Evolutionary conservation across 2,113 vertebrate species (phyloP), one percentile per base, ranked within the genome.

Genomic region (Tringa solitaria): DNA sequence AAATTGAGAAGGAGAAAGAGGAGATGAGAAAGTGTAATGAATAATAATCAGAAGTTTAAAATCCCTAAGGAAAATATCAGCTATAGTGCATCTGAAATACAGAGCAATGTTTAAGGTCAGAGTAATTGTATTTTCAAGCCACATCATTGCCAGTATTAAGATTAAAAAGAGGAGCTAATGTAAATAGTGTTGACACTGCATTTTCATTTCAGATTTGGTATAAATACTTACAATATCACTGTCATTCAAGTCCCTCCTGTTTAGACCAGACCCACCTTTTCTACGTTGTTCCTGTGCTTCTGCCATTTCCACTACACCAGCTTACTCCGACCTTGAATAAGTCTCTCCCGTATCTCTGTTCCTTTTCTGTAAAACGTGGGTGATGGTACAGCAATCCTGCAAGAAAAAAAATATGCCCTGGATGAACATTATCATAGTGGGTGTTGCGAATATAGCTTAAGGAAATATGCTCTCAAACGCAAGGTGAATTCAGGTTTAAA

Each of bases 21-120:
- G 85, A 85, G 35, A 87, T 76, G 53, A 73, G 45, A 53, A 87
- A 92, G 32, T 45, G 21, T 39, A 57, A 65, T 45, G 39, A 89
- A 90, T 91, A 88, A 89, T 53, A 90, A 94, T n/a, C 39, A 61
- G 72, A 83, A 85, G 41, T 50, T 83, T 10, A 87, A 94, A 94
- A 88, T 91, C 88, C 87, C 68, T 21, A 64, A 81, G 64, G 84
- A 94, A 60, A 94, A 81, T 80, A 92, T 33, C 30, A 83, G 46
- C 27, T 73, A 17, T 26, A 35, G 35, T n/a, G 14, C 41, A 60
- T 22, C 35, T 54, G 48, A 73, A 87, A 46, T 27, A 83, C 0
- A 0, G 46, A 1, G 3, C 53, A 68, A 68, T 69, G 35, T 88
- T 95, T 90, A 80, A 84, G 53, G 76, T 90, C 59, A 90, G 27